Percentiles rank a stretch among this genome's conserved stretches.
Conservation (phyloP, 1,140 invertebrate species). For the Drosophila sp. region DNA sequence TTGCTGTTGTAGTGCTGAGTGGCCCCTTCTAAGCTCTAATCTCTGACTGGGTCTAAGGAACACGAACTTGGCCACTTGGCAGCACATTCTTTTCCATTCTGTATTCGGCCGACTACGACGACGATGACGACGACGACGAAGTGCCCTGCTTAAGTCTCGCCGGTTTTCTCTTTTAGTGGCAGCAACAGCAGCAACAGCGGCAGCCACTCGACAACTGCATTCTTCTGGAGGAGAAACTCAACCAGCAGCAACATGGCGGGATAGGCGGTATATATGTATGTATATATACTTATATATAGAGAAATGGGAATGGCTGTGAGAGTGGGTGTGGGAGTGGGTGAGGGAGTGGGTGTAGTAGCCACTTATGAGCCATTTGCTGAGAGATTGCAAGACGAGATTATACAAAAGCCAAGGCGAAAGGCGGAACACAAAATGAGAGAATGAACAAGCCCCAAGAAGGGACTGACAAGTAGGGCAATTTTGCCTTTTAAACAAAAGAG, state of each 20-base stretch:
- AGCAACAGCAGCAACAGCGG: conserved; percentile 27
- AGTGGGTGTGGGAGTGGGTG: not conserved
- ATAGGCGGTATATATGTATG: conserved; percentile 1
- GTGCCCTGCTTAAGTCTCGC: conserved; percentile 69
- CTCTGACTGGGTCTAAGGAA: conserved; percentile 44
- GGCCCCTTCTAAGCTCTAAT: conserved; percentile 63
- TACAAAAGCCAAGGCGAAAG: conserved; percentile 56
- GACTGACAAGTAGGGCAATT: conserved; percentile 76
- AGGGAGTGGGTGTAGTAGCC: conserved; percentile 31
- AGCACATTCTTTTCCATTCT: conserved; percentile 70
- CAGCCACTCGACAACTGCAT: conserved; percentile 70
- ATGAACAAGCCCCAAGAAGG: conserved; percentile 17
- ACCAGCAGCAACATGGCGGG: conserved; percentile 27
- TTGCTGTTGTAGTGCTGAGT: conserved; percentile 34
- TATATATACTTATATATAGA: not conserved
- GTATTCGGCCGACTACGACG: conserved; percentile 43
- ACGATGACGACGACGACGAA: conserved; percentile 47
- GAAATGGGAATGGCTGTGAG: not conserved
- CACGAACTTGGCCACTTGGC: conserved; percentile 77
- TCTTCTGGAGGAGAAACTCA: conserved; percentile 53
- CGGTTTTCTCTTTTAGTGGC: conserved; percentile 31
- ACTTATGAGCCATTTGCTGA: conserved; percentile 73
- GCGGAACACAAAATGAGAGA: conserved; percentile 16
- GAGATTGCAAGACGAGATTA: conserved; percentile 69
- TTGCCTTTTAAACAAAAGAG: conserved; percentile 51